These are phyloP conservation scores for Lysandra coridon DNA, from an alignment of 2,888 invertebrate genomes.

Conservation along the genomic window DNA sequence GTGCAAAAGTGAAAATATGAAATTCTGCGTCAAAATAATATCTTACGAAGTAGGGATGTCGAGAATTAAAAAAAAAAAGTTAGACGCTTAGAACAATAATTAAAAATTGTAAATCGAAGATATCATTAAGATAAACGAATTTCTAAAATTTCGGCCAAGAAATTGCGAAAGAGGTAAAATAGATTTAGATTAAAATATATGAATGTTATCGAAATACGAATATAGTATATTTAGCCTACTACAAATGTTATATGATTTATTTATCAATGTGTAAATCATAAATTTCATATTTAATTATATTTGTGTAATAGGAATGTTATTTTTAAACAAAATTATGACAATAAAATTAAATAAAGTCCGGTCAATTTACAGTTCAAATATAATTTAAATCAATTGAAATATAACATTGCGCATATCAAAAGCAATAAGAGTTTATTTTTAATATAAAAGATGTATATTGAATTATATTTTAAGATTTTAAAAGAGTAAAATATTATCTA, in stretches of 20 bases:
- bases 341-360: conserved; percentile 31
- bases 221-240: conserved; percentile 6
- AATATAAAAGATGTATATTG: conserved; percentile 33
- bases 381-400: conserved; percentile 32
- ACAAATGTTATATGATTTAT: conserved; percentile 8
- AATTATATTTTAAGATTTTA: conserved; percentile 35
- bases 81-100: not conserved
- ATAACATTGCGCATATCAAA: conserved; percentile 42
- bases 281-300: conserved; percentile 8
- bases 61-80: not conserved
- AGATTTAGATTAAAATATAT: conserved; percentile 4
- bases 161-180: conserved; percentile 15
- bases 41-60: not conserved
- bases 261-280: conserved; percentile 11
- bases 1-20: not conserved
- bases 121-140: conserved; percentile 19
- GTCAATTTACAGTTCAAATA: conserved; percentile 32
- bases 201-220: conserved; percentile 12
- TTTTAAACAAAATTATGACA: conserved; percentile 35
- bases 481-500: conserved; percentile 4
- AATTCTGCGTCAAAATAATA: not conserved
- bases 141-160: conserved; percentile 17
- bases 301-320: conserved; percentile 27
- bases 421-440: conserved; percentile 38
- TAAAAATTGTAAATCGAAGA: conserved; percentile 4